Evolutionary conservation across 1,140 invertebrate genomes (phyloP), one percentile per base, ranked within the genome.

Genomic region (Psix sp.): DNA sequence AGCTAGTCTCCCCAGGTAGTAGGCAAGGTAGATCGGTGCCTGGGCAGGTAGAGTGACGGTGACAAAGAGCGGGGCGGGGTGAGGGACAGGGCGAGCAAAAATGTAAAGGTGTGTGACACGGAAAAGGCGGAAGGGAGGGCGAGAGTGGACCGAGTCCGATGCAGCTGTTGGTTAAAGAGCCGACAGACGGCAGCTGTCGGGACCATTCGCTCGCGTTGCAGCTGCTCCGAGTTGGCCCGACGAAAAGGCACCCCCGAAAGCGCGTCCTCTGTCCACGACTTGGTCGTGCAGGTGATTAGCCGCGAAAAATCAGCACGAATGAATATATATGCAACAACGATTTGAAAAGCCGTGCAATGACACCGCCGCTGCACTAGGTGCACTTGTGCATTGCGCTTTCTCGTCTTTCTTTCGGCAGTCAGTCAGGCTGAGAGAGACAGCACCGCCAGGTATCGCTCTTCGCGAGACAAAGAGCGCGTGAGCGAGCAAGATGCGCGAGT

Each of bases 111-210:
- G 59, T 54, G 43, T 51, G 57, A 74, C 63, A 52, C 46, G 63
- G 65, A 51, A 68, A 74, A 60, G 62, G 59, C 66, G 57, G 59
- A 72, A 72, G 51, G 56, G 71, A 62, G 71, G 54, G 57, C 51
- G n/a, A 65, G 77, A 80, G 74, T 76, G 79, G 76, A 81, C 78
- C 77, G 78, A 70, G 79, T 76, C 67, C 73, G 54, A 68, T 70
- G 81, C 81, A 83, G 81, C 81, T 83, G 81, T 83, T 83, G 72
- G 80, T 82, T 83, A 83, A 83, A 83, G 81, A 79, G 76, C 81
- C 80, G 75, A 80, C 70, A 63, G 80, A 80, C 67, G 56, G 81
- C 81, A 82, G 81, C 81, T 81, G 80, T 77, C 78, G 63, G 68
- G 73, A 63, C 60, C 74, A 77, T 62, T 71, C 70, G 54, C 65